Percentiles rank a stretch among this genome's conserved stretches.
phyloP scores from a whole-genome alignment of 2,888 invertebrate genomes.

The Phorcus lineatus region DNA sequence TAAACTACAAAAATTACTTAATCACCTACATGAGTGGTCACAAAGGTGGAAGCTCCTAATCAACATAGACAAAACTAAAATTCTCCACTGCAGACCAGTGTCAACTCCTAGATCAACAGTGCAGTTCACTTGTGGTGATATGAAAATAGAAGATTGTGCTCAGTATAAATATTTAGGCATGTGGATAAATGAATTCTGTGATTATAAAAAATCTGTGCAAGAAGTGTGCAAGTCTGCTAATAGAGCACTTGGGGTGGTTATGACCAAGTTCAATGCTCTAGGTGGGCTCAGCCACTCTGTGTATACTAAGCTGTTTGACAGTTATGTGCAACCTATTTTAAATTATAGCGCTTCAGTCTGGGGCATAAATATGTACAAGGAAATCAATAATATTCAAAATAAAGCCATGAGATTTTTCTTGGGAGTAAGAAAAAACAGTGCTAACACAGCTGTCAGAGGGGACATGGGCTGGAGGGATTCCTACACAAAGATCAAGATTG shows the following conservation, averaged over 20 bases:
- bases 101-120: not conserved
- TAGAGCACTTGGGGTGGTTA: not conserved
- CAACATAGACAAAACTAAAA: not conserved
- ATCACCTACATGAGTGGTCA: not conserved
- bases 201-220: not conserved
- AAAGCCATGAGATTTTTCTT: not conserved
- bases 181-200: not conserved
- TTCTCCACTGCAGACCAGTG: not conserved
- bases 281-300: conserved; percentile 1
- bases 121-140: not conserved
- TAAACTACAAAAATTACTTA: not conserved
- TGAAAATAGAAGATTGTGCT: not conserved
- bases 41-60: not conserved
- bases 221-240: not conserved
- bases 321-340: not conserved
- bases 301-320: not conserved
- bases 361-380: not conserved
- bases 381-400: not conserved
- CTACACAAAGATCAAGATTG: too few relatives aligned
- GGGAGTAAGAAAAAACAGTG: not conserved
- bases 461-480: too few relatives aligned
- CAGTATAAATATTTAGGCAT: not conserved
- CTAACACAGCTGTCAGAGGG: too few relatives aligned
- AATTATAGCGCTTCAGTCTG: not conserved
- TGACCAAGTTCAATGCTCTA: not conserved